A percentile compares a stretch with the other conserved stretches of the same genome.
These are phyloP conservation scores for Leucopsar rothschildi DNA, from an alignment of 2,113 vertebrate species.

Conservation along the genomic window DNA sequence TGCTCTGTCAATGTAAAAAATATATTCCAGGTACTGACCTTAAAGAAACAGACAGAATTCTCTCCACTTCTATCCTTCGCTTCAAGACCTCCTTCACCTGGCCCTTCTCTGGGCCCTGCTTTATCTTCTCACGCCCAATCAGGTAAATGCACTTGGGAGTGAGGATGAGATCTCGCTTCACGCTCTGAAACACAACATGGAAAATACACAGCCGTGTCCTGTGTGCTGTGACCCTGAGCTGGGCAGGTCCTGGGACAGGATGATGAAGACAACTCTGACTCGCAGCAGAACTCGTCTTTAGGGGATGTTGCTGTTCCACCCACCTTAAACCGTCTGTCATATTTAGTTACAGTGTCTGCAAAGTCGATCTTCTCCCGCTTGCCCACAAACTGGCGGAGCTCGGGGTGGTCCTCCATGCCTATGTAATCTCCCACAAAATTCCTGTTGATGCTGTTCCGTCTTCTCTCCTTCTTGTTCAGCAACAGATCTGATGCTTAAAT, in stretches of 20 bases:
- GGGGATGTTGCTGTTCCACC: neutral
- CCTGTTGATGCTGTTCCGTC: constrained; percentile 94
- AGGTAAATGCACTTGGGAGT: constrained; percentile 92
- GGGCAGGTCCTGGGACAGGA: neutral
- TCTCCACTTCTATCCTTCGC: constrained; percentile 87
- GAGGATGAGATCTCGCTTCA: constrained; percentile 93
- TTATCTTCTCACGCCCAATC: constrained; percentile 93
- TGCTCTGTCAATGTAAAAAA: neutral
- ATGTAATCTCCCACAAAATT: constrained; percentile 98
- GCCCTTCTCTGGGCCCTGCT: constrained; percentile 93
- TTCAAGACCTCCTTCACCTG: constrained; percentile 93
- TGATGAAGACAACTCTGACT: neutral
- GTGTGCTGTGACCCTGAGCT: neutral
- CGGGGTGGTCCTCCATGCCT: constrained; percentile 92
- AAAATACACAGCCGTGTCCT: neutral
- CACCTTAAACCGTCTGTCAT: constrained; percentile 93
- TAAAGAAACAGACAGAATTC: constrained; percentile 87
- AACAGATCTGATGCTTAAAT: constrained; percentile 89
- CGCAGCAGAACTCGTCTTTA: neutral
- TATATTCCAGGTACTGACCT: constrained; percentile 74
- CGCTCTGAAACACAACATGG: constrained; percentile 70
- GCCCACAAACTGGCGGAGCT: constrained; percentile 91
- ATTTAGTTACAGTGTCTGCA: constrained; percentile 93
- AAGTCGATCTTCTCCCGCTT: constrained; percentile 97
- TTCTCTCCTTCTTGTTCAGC: constrained; percentile 92